Evolutionary conservation across 1,140 invertebrate species (phyloP), one percentile per base, ranked within the genome.

Genomic region (Mizuhopecten yessoensis): DNA sequence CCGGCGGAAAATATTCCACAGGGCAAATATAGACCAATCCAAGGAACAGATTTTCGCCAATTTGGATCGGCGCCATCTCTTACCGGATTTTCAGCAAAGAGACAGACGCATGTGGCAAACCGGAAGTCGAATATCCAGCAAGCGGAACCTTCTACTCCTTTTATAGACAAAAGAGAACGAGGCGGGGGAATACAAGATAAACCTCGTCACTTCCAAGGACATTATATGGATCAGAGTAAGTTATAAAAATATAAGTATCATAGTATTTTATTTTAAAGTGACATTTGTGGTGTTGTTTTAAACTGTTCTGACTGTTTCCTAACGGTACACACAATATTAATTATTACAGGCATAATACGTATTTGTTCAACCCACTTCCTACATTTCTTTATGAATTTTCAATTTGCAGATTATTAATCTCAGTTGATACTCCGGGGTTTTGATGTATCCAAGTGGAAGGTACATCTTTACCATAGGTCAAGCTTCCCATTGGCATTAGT

Each of bases 171-270:
- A 34, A 87, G 45, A 39, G 91, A 90, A 87, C 91, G 87, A n/a
- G n/a, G n/a, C n/a, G n/a, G n/a, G n/a, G 49, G 89, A n/a, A 33
- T 92, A 34, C 87, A 90, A 34, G 88, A 90, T 0, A 88, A 75
- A 75, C 57, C 57, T 75, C 57, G 92, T 20, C 34, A 91, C 13
- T 94, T 94, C 87, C 90, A 91, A 15, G 93, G 93, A 33, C 88
- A 90, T 86, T 94, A 94, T 86, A 42, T 94, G 23, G 93, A 94
- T 88, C 91, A 91, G 57, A 90, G 93, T 93, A 93, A 92, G 94
- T 92, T 1, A 45, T 39, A 7, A 39, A 13, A 39, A 39, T 39
- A 7, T 5, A 39, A 39, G 13, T 39, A 45, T 45, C 42, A 45
- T 45, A 39, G 42, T 45, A 45, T 45, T n/a, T n/a, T n/a, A n/a